phyloP scores from a whole-genome alignment of 1,140 invertebrate genomes.

The Euura saliciscinereae region DNA sequence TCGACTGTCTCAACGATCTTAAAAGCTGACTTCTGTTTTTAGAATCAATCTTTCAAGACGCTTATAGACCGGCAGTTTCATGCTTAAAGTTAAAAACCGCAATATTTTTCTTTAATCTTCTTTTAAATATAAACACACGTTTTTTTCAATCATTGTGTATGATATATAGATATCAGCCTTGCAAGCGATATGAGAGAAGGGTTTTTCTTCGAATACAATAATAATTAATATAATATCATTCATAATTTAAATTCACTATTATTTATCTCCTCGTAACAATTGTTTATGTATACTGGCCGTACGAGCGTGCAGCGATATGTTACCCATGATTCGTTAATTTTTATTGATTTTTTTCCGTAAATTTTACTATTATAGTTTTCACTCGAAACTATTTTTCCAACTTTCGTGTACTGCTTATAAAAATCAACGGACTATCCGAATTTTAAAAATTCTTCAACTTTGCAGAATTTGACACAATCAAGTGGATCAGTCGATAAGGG shows the following conservation, averaged over 20 bases:
- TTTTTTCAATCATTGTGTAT: neutral
- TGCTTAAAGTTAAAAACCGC: too few relatives aligned
- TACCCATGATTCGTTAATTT: neutral
- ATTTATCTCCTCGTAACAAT: neutral
- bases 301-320: conserved; percentile 5
- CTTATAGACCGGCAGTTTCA: too few relatives aligned
- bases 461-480: too few relatives aligned
- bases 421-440: too few relatives aligned
- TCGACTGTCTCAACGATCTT: neutral
- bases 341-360: too few relatives aligned
- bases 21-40: neutral
- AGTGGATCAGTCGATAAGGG: too few relatives aligned
- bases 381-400: too few relatives aligned
- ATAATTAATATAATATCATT: neutral
- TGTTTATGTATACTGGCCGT: neutral
- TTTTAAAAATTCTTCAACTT: too few relatives aligned
- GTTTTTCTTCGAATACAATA: neutral
- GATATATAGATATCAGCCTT: neutral
- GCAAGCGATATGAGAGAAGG: conserved; percentile 4
- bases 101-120: too few relatives aligned
- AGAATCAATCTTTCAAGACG: neutral
- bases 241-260: neutral
- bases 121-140: too few relatives aligned
- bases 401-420: too few relatives aligned
- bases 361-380: too few relatives aligned